Evolutionary conservation across 1,140 invertebrate genomes (phyloP).

Genomic region (Meloidogyne chitwoodi): DNA sequence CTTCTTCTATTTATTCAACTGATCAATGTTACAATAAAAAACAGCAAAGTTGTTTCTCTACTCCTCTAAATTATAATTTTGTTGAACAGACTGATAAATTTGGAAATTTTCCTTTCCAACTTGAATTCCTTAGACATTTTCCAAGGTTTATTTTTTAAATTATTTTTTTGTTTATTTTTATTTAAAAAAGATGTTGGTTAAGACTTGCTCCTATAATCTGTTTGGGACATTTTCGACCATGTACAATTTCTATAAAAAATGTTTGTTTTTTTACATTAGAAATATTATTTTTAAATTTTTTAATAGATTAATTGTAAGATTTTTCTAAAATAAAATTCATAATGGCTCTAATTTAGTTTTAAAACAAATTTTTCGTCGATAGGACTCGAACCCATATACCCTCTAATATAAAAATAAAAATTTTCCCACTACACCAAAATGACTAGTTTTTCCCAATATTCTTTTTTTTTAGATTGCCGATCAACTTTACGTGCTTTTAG

Average conservation of each 20-base stretch:
- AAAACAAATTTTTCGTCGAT: too few relatives aligned
- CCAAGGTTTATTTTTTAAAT: background rate
- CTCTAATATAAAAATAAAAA: too few relatives aligned
- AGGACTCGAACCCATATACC: too few relatives aligned
- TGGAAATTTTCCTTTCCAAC: background rate
- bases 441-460: too few relatives aligned
- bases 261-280: background rate
- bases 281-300: too few relatives aligned
- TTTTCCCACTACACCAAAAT: too few relatives aligned
- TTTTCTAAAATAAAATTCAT: too few relatives aligned
- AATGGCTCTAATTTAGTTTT: too few relatives aligned
- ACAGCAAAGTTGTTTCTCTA: background rate
- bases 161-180: background rate
- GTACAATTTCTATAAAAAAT: background rate
- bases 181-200: background rate
- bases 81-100: background rate
- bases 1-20: background rate
- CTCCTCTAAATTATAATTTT: background rate
- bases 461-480: background rate
- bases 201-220: background rate
- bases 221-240: background rate
- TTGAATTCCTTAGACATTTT: background rate
- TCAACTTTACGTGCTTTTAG: background rate
- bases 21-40: background rate
- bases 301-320: too few relatives aligned